Evolutionary conservation across 2,797 vertebrate species (phyloP).

Genomic region (Benthosema pterotum): DNA sequence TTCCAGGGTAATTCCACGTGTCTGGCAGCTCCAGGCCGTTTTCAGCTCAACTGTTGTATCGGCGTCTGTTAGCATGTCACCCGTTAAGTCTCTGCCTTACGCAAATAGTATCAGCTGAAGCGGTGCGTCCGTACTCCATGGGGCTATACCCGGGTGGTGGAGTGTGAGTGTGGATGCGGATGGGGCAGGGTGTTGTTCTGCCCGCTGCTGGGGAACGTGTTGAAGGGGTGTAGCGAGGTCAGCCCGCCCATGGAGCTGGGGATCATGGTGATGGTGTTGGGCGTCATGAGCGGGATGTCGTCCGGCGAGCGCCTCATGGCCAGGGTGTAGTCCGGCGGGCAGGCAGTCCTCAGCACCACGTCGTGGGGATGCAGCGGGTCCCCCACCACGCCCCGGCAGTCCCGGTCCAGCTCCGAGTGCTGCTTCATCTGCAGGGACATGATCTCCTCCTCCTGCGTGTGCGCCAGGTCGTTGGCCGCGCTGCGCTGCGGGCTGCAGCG

Average conservation of each 20-base stretch:
- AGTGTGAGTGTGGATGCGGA: conserved; percentile 94
- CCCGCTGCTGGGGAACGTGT: conserved; percentile 92
- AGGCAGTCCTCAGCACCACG: conserved; percentile 97
- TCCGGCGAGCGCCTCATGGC: conserved; percentile 98
- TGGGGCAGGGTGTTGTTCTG: conserved; percentile 98
- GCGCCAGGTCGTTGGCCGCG: conserved; percentile 92
- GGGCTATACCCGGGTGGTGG: conserved; percentile 99
- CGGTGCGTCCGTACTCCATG: conserved; percentile 32
- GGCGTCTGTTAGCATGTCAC: conserved; percentile 43
- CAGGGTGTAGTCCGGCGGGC: conserved; percentile 98
- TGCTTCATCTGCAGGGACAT: conserved; percentile 99
- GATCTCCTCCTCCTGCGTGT: conserved; percentile 98
- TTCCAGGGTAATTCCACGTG: conserved; percentile 59
- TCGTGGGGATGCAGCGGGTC: conserved; percentile 96
- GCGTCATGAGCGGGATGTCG: conserved; percentile 99
- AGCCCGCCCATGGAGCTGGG: conserved; percentile 97
- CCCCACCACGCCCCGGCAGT: conserved; percentile 69
- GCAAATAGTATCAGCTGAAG: conserved; percentile 29
- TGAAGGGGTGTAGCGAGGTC: conserved; percentile 95
- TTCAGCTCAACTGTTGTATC: conserved; percentile 54
- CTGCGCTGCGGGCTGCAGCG: conserved; percentile 95
- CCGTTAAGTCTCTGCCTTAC: conserved; percentile 50
- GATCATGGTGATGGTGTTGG: conserved; percentile 99
- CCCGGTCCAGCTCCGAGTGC: conserved; percentile 97
- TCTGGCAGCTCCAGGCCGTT: conserved; percentile 58